Base-by-base conservation (phyloP, 2,888 invertebrate species). In the Acleris sparsana region DNA sequence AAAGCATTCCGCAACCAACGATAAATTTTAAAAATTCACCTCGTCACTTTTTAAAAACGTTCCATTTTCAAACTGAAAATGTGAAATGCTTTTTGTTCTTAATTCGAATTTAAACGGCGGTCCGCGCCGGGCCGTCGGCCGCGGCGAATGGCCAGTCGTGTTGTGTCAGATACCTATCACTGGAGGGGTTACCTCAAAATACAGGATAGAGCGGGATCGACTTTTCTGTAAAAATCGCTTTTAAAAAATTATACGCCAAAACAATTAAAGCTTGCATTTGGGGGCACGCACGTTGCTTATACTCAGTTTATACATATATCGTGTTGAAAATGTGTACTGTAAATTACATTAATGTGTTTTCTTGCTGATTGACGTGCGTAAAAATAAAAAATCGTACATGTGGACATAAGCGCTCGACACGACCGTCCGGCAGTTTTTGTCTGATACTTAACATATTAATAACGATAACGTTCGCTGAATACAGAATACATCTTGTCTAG, bases 81-180 rank as follows among this genome's bases (percentile, higher is more conserved):
- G 51, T 22, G 65, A 65, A 56, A 49, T 17, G 55, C n/a, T 53
- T 64, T 62, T 57, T 57, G 25, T 17, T 62, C 55, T 65, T 61
- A 33, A 58, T 56, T 46, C 57, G 49, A n/a, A 51, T 44, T 59
- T 43, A 55, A 46, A 56, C 59, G 43, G 39, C 39, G 51, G 29
- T 29, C 53, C 16, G 51, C 44, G 25, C 44, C 22, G 25, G 46
- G 46, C 65, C 55, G 51, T 60, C 59, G 65, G 51, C 51, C 60
- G 44, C 65, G 60, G 65, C 44, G 65, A 56, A 13, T 33, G 65
- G 60, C 55, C 65, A 61, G 65, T 60, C 61, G 56, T 60, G 65
- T 60, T 65, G 56, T 60, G 55, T 65, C 60, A 60, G 65, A 65
- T 65, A 65, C 51, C 43, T 56, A 65, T 65, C 65, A 60, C 59